phyloP scores from a whole-genome alignment of 2,888 invertebrate genomes.

The Cinara cedri region DNA sequence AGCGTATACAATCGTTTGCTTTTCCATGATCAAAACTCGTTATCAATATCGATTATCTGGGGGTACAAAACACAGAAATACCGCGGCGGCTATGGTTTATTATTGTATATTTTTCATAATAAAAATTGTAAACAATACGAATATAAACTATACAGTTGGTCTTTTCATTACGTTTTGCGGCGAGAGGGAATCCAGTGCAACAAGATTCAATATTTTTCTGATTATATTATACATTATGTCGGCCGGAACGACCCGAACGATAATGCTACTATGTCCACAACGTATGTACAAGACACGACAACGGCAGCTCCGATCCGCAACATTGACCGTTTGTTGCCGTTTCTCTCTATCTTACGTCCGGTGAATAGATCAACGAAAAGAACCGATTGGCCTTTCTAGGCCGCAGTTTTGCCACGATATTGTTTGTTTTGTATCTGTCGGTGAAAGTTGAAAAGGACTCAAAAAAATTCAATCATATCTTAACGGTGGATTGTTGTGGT shows the following conservation, averaged over 20 bases:
- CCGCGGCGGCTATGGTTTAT: too few relatives aligned
- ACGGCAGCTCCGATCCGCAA: neutral
- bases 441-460: too few relatives aligned
- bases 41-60: too few relatives aligned
- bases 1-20: too few relatives aligned
- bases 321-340: constrained; percentile 3
- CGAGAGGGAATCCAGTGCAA: constrained; percentile 28
- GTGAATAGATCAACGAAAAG: neutral
- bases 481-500: too few relatives aligned
- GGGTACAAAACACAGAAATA: too few relatives aligned
- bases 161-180: constrained; percentile 38
- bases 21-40: too few relatives aligned
- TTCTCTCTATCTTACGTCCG: neutral
- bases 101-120: too few relatives aligned
- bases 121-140: constrained; percentile 12
- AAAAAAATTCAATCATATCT: neutral
- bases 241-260: constrained; percentile 5
- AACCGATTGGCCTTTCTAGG: neutral
- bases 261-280: neutral
- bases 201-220: neutral
- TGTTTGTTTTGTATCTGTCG: neutral
- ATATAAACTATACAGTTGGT: neutral
- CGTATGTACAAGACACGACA: neutral
- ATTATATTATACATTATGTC: constrained; percentile 25
- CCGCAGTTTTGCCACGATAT: too few relatives aligned